These are phyloP conservation scores for Addax nasomaculatus DNA, from an alignment of 2,113 vertebrate genomes.

Conservation along the genomic window DNA sequence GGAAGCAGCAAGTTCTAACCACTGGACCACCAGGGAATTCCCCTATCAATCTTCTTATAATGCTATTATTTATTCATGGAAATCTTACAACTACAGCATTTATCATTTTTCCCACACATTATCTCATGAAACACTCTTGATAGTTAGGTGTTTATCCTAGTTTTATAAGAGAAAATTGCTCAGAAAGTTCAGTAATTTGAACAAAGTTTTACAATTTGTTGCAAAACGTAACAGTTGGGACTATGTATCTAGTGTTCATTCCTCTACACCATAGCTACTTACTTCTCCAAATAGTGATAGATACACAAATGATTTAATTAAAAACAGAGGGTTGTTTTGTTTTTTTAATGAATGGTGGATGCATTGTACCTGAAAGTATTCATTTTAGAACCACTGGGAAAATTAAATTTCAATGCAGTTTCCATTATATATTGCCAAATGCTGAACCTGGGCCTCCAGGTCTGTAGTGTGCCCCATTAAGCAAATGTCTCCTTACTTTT, in stretches of 20 bases:
- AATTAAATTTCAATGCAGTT: not conserved
- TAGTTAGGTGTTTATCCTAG: not conserved
- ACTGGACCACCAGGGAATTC: not conserved
- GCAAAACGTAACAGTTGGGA: not conserved
- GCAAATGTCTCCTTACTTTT: conserved; percentile 79
- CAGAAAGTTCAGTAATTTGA: not conserved
- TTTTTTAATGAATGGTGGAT: not conserved
- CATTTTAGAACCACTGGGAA: not conserved
- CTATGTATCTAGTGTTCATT: not conserved
- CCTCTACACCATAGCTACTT: not conserved
- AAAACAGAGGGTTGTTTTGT: not conserved
- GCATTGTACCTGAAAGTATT: not conserved
- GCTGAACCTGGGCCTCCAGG: not conserved
- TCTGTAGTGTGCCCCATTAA: not conserved
- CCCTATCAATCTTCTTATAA: not conserved
- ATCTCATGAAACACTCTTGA: not conserved
- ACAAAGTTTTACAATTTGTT: not conserved
- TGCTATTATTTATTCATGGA: not conserved
- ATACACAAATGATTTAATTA: not conserved
- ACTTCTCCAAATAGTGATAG: not conserved
- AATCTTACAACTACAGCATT: not conserved
- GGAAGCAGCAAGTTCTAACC: not conserved
- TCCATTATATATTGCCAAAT: not conserved
- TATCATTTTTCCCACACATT: not conserved
- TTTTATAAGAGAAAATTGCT: not conserved